Evolutionary conservation across 1,140 invertebrate genomes (phyloP).

Genomic region (Drosophila ananassae): DNA sequence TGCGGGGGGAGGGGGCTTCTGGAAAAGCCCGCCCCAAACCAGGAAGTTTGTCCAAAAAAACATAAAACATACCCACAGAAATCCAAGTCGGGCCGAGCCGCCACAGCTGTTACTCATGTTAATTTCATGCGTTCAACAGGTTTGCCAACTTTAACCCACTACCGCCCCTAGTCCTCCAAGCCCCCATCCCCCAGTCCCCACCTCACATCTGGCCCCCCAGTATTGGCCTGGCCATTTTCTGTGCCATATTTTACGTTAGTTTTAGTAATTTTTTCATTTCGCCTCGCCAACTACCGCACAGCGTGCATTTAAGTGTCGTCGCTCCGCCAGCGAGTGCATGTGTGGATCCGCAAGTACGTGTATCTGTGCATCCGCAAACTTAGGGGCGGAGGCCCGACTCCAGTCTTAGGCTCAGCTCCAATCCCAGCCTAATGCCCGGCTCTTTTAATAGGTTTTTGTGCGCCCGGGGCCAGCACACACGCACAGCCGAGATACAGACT

Average conservation of each 20-base stretch:
- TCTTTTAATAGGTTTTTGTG: conserved; percentile 74
- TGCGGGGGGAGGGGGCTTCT: conserved; percentile 6
- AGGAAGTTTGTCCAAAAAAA: conserved; percentile 50
- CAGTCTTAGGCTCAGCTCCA: conserved; percentile 15
- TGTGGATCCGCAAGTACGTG: conserved; percentile 41
- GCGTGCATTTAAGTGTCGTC: conserved; percentile 75
- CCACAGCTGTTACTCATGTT: conserved; percentile 53
- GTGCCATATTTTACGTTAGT: conserved; percentile 71
- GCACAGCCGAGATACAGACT: conserved; percentile 21
- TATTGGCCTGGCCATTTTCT: conserved; percentile 9
- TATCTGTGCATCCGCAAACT: conserved; percentile 36
- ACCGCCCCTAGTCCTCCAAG: background rate
- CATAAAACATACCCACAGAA: conserved; percentile 39
- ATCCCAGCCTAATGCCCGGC: conserved; percentile 66
- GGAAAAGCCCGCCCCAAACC: conserved; percentile 18
- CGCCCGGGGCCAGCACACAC: conserved; percentile 51
- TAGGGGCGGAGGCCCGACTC: conserved; percentile 37
- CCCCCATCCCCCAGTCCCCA: background rate
- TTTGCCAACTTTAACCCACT: conserved; percentile 32
- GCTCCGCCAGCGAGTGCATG: conserved; percentile 23
- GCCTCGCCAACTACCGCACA: conserved; percentile 78
- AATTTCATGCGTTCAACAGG: conserved; percentile 79
- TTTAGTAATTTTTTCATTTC: conserved; percentile 74
- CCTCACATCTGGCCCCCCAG: background rate
- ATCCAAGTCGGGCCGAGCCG: conserved; percentile 53